Percentiles rank a stretch among this genome's conserved stretches.
Evolutionary conservation across 92 coral and sea anemone species (phyloP).

Genomic region (Porites rus): DNA sequence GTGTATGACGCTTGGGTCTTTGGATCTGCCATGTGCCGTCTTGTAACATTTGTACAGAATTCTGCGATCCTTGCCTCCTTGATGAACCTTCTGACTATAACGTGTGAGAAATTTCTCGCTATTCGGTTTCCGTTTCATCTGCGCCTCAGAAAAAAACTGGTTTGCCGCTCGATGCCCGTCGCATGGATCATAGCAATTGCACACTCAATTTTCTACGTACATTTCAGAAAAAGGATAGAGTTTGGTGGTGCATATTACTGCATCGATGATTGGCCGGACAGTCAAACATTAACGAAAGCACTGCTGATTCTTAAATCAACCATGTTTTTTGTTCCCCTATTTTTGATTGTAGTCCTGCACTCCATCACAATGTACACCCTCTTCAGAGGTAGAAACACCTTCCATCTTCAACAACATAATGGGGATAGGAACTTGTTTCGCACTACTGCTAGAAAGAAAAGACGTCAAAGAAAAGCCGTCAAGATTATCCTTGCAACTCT

Average conservation of each 20-base stretch:
- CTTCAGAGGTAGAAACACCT: constrained; percentile 25
- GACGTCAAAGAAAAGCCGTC: constrained; percentile 71
- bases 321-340: constrained; percentile 44
- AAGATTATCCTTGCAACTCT: constrained; percentile 62
- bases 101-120: constrained; percentile 78
- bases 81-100: constrained; percentile 66
- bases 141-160: constrained; percentile 58
- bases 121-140: constrained; percentile 82
- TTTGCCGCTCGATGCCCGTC: constrained; percentile 32
- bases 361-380: constrained; percentile 50
- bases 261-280: constrained; percentile 54
- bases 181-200: constrained; percentile 71
- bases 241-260: constrained; percentile 30
- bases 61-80: constrained; percentile 60
- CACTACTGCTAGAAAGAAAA: constrained; percentile 26
- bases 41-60: constrained; percentile 60
- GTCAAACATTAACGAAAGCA: not conserved
- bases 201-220: constrained; percentile 33
- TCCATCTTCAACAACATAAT: not conserved
- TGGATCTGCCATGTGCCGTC: constrained; percentile 62
- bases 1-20: constrained; percentile 73
- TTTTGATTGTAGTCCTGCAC: constrained; percentile 49
- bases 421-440: constrained; percentile 1
- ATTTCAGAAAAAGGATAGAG: constrained; percentile 4
- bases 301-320: not conserved